Percentiles rank a stretch among this genome's conserved stretches.
phyloP scores from a whole-genome alignment of 2,797 vertebrate genomes.

The Salarias fasciatus region DNA sequence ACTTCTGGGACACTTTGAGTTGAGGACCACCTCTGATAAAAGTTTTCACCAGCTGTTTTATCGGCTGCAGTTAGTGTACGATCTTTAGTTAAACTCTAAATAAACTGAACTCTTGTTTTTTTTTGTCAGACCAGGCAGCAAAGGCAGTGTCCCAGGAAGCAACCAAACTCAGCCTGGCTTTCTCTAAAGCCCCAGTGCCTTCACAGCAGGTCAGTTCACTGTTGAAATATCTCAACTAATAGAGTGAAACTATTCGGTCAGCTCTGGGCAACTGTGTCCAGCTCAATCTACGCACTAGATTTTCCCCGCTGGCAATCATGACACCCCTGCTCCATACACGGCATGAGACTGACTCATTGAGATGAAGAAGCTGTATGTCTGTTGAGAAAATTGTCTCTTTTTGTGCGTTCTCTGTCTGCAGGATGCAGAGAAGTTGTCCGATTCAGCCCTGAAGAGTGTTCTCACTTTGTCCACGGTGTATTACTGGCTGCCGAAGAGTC shows the following conservation, averaged over 20 bases:
- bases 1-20: conserved; percentile 90
- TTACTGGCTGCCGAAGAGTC: conserved; percentile 90
- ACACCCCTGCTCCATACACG: too few relatives aligned
- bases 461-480: conserved; percentile 85
- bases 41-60: too few relatives aligned
- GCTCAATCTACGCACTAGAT: too few relatives aligned
- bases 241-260: too few relatives aligned
- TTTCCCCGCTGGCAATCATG: too few relatives aligned
- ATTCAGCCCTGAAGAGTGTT: conserved; percentile 82
- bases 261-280: too few relatives aligned
- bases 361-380: too few relatives aligned
- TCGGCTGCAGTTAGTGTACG: too few relatives aligned
- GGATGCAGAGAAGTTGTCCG: conserved; percentile 84
- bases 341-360: too few relatives aligned
- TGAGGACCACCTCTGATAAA: conserved; percentile 62
- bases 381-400: neutral
- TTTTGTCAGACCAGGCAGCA: conserved; percentile 84
- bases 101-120: too few relatives aligned
- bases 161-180: conserved; percentile 89
- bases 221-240: neutral
- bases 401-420: conserved; percentile 37
- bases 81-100: too few relatives aligned
- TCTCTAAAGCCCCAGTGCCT: conserved; percentile 83
- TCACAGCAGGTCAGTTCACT: conserved; percentile 82
- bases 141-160: conserved; percentile 87